Evolutionary conservation across 2,113 vertebrate genomes (phyloP).

Genomic region (Anolis carolinensis): DNA sequence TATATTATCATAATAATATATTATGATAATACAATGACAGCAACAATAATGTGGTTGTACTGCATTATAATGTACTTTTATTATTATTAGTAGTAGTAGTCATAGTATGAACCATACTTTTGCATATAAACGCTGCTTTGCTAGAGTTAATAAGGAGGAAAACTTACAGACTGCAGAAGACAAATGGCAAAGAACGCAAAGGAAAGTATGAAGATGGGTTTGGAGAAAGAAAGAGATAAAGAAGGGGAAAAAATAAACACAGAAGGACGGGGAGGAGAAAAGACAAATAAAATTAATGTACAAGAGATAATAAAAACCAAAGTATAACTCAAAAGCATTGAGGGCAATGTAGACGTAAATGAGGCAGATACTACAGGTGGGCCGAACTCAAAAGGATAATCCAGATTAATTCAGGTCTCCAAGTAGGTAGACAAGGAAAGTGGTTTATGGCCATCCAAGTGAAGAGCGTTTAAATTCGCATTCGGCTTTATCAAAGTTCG

Average conservation of each 20-base stretch:
- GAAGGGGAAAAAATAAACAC: conserved; percentile 67
- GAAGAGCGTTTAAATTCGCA: too few species aligned
- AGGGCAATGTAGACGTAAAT: too few species aligned
- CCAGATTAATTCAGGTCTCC: neutral
- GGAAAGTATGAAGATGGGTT: conserved; percentile 62
- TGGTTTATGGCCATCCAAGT: too few species aligned
- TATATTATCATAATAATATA: too few species aligned
- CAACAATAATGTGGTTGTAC: too few species aligned
- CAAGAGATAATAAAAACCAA: neutral
- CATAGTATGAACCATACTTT: too few species aligned
- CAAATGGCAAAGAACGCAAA: conserved; percentile 70
- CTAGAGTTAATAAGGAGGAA: conserved; percentile 16
- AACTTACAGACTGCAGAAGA: conserved; percentile 94
- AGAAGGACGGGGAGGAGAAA: conserved; percentile 24
- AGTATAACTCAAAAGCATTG: neutral
- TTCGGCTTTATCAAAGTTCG: too few species aligned
- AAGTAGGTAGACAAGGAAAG: neutral
- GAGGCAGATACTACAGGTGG: neutral
- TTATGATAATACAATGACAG: too few species aligned
- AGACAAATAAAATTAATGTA: neutral
- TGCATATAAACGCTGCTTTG: neutral
- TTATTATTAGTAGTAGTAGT: too few species aligned
- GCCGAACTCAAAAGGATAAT: neutral
- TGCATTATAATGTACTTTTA: too few species aligned
- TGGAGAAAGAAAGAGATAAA: conserved; percentile 70